Base-by-base conservation (phyloP, 2,888 invertebrate species). In the Lacanobia wlatinum region DNA sequence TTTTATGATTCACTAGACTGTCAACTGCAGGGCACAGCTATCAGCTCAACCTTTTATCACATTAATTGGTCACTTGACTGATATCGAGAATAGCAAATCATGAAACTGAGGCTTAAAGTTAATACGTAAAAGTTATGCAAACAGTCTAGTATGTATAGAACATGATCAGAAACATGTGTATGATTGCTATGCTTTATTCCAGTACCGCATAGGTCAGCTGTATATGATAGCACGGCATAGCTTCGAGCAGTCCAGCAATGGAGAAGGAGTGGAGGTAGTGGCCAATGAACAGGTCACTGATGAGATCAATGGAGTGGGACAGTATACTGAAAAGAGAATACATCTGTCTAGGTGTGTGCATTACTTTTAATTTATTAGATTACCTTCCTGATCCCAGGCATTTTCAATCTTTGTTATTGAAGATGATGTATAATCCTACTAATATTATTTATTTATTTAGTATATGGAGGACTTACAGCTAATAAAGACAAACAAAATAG, bases 191-290 rank as follows among this genome's bases (percentile, higher is more conserved):
- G 40, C 23, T 75, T 85, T 83, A 73, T 96, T 97, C 61, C 91
- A 99, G 99, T 99, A 99, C 92, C 97, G 97, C 84, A 97, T 99
- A 85, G 99, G 99, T 0, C 99, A 99, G 92, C 96, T 99, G 75
- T 99, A 99, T 92, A 99, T 99, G 99, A 99, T 99, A 88, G 98
- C 99, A 3, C 97, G 99, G 65, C 99, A 99, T 91, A 99, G 99
- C 91, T 97, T 98, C 88, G 99, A 99, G 90, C 98, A 99, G 90
- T 98, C 98, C 0, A 98, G 98, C 81, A 97, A 98, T 78, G 98
- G 98, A 0, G 98, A 99, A 93, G 99, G 99, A 5, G 99, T 99
- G 0, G 99, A 99, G 92, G 98, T 99, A 1, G 97, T 99, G 12
- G 98, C 98, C 76, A 99, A 99, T 92, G 97, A 97, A 78, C 97